These are phyloP conservation scores for Rhynchophorus ferrugineus DNA, from an alignment of 1,140 invertebrate genomes.

Conservation along the genomic window DNA sequence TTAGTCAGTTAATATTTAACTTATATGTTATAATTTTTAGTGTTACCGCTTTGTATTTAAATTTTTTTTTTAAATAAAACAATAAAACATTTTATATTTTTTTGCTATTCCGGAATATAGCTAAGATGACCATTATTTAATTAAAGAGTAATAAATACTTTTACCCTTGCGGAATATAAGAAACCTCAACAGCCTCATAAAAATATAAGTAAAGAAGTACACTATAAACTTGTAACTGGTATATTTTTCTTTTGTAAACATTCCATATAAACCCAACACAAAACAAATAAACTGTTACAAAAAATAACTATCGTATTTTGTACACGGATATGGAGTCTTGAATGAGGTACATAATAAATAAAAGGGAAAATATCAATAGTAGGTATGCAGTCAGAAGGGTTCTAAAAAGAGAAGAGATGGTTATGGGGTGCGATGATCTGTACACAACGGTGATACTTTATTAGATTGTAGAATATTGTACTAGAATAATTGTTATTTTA, in stretches of 20 bases:
- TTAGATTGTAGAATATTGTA: conserved; percentile 29
- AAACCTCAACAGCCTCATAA: no score
- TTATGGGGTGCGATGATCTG: conserved; percentile 38
- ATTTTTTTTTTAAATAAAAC: no score
- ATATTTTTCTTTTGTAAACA: conserved; percentile 38
- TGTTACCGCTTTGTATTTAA: no score
- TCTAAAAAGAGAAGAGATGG: conserved; percentile 7
- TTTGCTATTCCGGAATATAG: no score
- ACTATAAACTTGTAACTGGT: no score
- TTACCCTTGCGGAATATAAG: no score
- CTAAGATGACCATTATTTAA: no score
- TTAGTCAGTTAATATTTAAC: no score
- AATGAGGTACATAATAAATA: conserved; percentile 31
- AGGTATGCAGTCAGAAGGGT: conserved; percentile 20
- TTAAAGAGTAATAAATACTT: no score
- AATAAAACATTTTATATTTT: no score
- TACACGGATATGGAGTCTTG: conserved; percentile 24
- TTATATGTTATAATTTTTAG: no score
- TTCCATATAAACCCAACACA: conserved; percentile 43
- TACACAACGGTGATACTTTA: conserved; percentile 36
- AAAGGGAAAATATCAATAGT: conserved; percentile 20
- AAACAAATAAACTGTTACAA: conserved; percentile 37
- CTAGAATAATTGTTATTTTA: conserved; percentile 29
- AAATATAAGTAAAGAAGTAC: no score
- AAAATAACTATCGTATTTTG: conserved; percentile 31